These are phyloP conservation scores for Odocoileus hemionus DNA, from an alignment of 2,113 vertebrate genomes.

Conservation along the genomic window DNA sequence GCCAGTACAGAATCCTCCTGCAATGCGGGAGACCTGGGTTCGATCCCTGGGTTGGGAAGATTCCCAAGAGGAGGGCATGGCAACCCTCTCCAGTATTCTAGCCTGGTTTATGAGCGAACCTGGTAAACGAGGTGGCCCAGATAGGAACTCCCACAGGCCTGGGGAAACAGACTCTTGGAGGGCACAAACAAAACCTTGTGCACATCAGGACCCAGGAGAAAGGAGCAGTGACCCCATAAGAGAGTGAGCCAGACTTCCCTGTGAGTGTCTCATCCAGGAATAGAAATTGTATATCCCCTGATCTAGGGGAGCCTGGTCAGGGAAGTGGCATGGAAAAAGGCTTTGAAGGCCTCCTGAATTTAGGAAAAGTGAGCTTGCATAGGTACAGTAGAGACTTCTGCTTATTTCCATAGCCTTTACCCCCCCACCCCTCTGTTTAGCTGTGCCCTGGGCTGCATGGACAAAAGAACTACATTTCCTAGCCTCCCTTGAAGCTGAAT, in stretches of 20 bases:
- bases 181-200: not conserved
- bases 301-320: not conserved
- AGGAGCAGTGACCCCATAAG: not conserved
- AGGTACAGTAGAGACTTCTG: not conserved
- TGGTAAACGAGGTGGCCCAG: not conserved
- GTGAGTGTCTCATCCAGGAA: not conserved
- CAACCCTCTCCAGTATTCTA: not conserved
- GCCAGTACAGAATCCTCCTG: not conserved
- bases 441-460: rapidly evolving
- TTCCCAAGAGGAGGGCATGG: not conserved
- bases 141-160: not conserved
- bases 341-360: not conserved
- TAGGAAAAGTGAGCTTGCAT: not conserved
- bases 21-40: not conserved
- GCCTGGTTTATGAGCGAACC: not conserved
- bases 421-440: not conserved
- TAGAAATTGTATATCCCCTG: not conserved
- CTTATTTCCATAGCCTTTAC: not conserved
- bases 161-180: not conserved
- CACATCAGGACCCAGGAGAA: not conserved
- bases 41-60: not conserved
- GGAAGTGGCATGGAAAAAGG: not conserved
- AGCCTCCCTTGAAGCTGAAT: not conserved
- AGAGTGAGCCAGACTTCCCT: not conserved
- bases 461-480: constrained; percentile 47